A percentile compares a stretch with the other conserved stretches of the same genome.
phyloP scores from a whole-genome alignment of 2,888 invertebrate species.

The Tetanocera ferruginea region DNA sequence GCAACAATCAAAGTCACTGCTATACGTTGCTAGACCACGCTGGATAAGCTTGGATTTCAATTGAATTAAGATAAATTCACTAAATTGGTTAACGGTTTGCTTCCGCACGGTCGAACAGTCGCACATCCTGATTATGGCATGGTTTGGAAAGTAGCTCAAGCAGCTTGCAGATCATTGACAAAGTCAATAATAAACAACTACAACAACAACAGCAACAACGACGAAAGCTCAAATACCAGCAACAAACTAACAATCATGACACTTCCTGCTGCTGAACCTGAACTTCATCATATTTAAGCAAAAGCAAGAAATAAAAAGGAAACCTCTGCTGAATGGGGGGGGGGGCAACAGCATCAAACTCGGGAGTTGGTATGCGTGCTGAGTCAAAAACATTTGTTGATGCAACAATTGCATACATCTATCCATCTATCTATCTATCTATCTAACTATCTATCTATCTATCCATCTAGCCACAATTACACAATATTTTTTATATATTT shows the following conservation, averaged over 20 bases:
- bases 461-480: slow-evolving; percentile 11
- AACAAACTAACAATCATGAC: slow-evolving; percentile 23
- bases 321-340: not conserved
- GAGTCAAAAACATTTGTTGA: not conserved
- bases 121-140: slow-evolving; percentile 17
- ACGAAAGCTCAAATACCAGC: slow-evolving; percentile 28
- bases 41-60: not conserved
- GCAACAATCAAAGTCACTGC: slow-evolving; percentile 45
- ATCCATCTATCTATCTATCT: too few relatives aligned
- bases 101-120: slow-evolving; percentile 20
- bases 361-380: too few relatives aligned
- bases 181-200: slow-evolving; percentile 47
- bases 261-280: slow-evolving; percentile 66
- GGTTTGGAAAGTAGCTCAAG: slow-evolving; percentile 60
- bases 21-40: too few relatives aligned
- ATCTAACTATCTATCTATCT: not conserved
- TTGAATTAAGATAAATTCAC: not conserved
- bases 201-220: slow-evolving; percentile 28
- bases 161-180: slow-evolving; percentile 38
- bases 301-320: not conserved
- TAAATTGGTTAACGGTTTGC: not conserved
- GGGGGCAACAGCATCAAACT: not conserved
- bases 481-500: not conserved
- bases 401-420: not conserved
- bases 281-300: slow-evolving; percentile 55